phyloP scores from a whole-genome alignment of 1,140 invertebrate species.

The Sycophaga agraensis region DNA sequence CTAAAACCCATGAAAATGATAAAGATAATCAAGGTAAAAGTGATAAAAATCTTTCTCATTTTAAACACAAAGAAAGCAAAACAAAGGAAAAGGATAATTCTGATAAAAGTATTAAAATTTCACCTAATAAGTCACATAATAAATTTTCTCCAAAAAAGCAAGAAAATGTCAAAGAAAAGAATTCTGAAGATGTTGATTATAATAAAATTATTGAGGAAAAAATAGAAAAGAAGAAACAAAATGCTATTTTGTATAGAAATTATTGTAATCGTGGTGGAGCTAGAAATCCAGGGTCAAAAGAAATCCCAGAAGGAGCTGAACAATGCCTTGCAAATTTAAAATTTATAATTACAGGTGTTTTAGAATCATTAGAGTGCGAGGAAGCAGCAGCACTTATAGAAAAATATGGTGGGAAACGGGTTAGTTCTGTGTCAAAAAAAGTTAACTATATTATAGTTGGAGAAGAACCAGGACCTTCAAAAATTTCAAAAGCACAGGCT shows the following conservation, averaged over 20 bases:
- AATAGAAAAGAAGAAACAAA: constrained; percentile 66
- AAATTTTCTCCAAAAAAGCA: too few relatives aligned
- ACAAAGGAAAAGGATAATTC: not conserved
- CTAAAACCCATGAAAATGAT: not conserved
- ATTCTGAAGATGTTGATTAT: constrained; percentile 31
- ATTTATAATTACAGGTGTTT: constrained; percentile 84
- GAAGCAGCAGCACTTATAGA: constrained; percentile 74
- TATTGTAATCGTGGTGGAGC: constrained; percentile 77
- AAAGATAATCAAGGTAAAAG: not conserved
- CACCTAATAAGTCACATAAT: not conserved
- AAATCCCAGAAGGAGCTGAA: constrained; percentile 77
- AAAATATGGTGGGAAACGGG: constrained; percentile 79
- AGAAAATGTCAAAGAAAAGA: constrained; percentile 32
- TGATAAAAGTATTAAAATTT: not conserved
- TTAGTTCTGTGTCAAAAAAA: constrained; percentile 73
- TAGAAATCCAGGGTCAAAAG: constrained; percentile 76
- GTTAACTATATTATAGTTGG: constrained; percentile 83
- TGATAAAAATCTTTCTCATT: not conserved
- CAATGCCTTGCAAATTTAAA: constrained; percentile 75
- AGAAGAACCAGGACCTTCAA: constrained; percentile 79
- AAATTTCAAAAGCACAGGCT: constrained; percentile 76
- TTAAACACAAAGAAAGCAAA: not conserved
- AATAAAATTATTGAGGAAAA: constrained; percentile 62
- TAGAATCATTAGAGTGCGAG: constrained; percentile 85
- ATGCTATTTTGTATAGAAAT: constrained; percentile 66